Evolutionary conservation across 1,140 invertebrate genomes (phyloP).

Genomic region (Nautilus pompilius): DNA sequence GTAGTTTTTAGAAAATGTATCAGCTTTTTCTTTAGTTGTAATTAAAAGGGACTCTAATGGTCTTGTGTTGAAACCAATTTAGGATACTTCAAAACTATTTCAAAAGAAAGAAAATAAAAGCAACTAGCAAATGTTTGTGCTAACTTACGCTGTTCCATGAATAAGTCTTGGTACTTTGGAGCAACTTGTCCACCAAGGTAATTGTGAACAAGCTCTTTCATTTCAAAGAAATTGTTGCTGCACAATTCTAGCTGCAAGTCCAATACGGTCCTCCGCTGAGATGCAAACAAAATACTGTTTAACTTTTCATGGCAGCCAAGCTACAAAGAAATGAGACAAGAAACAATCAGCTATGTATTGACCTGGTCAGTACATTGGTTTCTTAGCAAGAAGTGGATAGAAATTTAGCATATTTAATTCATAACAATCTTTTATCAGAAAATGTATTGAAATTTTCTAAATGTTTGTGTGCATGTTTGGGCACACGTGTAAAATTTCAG

Average conservation of each 20-base stretch:
- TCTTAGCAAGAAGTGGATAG: no score
- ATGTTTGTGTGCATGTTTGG: no score
- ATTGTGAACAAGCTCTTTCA: constrained; percentile 32
- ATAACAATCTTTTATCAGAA: no score
- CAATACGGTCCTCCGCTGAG: constrained; percentile 14
- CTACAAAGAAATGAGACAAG: constrained; percentile 15
- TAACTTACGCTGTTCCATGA: constrained; percentile 44
- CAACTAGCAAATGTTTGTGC: no score
- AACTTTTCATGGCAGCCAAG: constrained; percentile 20
- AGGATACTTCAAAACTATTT: no score
- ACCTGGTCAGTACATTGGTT: no score
- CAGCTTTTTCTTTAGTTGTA: background rate
- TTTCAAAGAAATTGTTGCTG: constrained; percentile 44
- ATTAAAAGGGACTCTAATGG: background rate
- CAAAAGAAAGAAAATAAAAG: no score
- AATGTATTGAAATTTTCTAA: no score
- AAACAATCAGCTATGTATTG: background rate
- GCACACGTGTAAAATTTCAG: no score
- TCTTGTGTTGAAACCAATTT: background rate
- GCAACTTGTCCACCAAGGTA: constrained; percentile 27
- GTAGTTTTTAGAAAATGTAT: no score
- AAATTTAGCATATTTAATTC: no score
- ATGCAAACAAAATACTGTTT: constrained; percentile 6
- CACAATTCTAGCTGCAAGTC: constrained; percentile 37
- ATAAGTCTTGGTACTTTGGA: constrained; percentile 39